These are phyloP conservation scores for Clusia tigrina DNA, from an alignment of 2,888 invertebrate genomes.

Conservation along the genomic window DNA sequence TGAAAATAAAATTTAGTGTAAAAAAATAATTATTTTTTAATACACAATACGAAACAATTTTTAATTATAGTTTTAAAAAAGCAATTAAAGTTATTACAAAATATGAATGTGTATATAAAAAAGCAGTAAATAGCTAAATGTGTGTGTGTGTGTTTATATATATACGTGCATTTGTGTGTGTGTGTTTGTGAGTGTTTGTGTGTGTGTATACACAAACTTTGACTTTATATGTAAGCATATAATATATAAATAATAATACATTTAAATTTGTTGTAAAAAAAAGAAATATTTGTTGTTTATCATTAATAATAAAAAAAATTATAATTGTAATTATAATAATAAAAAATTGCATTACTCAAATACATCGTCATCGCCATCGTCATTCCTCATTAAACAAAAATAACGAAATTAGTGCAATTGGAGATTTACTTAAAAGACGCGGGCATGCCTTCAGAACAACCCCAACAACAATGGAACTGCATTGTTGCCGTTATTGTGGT, in stretches of 20 bases:
- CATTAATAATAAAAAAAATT: slow-evolving; percentile 13
- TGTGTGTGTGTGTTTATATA: slow-evolving; percentile 1
- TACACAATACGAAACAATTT: not conserved
- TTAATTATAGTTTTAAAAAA: not conserved
- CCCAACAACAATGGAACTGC: slow-evolving; percentile 2
- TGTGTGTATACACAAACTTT: not conserved
- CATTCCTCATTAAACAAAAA: slow-evolving; percentile 10
- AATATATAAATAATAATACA: slow-evolving; percentile 43
- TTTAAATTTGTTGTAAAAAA: slow-evolving; percentile 47
- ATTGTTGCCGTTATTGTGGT: slow-evolving; percentile 14
- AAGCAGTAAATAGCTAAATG: not conserved
- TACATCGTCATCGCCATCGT: not conserved
- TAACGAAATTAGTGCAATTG: not conserved
- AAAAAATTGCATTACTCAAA: slow-evolving; percentile 12
- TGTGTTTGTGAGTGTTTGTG: not conserved
- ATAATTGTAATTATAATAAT: slow-evolving; percentile 8
- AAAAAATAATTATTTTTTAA: too few species aligned
- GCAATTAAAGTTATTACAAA: not conserved
- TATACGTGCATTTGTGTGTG: not conserved
- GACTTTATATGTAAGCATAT: slow-evolving; percentile 29
- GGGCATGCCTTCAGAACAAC: too few species aligned
- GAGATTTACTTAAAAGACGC: slow-evolving; percentile 5
- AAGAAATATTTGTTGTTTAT: slow-evolving; percentile 16
- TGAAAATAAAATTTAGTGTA: too few species aligned
- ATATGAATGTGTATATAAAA: not conserved